These are phyloP conservation scores for Allygus modestus DNA, from an alignment of 2,888 invertebrate species.

Conservation along the genomic window DNA sequence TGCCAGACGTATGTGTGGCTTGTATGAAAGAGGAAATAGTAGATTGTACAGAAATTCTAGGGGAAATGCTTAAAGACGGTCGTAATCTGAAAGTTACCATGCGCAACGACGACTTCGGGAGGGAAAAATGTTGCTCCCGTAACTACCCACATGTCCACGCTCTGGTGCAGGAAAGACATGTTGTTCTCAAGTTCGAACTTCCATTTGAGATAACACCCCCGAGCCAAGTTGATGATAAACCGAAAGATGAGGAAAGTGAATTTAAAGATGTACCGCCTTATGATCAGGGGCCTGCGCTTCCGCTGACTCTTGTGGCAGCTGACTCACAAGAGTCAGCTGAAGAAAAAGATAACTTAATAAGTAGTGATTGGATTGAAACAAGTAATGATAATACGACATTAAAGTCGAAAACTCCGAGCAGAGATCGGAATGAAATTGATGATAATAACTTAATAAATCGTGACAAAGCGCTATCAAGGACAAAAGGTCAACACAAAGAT, in stretches of 20 bases:
- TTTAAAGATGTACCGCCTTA: background rate
- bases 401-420: background rate
- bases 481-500: background rate
- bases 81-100: slow-evolving; percentile 10
- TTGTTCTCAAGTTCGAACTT: background rate
- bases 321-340: background rate
- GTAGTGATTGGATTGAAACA: too few relatives aligned
- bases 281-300: background rate
- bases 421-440: background rate
- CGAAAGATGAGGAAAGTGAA: background rate
- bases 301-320: too few relatives aligned
- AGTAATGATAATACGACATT: background rate
- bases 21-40: background rate
- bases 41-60: background rate
- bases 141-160: slow-evolving; percentile 10
- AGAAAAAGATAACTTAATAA: background rate
- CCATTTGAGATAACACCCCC: background rate
- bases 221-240: background rate
- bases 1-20: slow-evolving; percentile 2
- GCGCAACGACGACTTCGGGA: background rate
- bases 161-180: background rate
- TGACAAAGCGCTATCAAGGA: too few relatives aligned
- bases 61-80: background rate
- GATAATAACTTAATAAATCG: background rate
- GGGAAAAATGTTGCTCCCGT: background rate